Base-by-base conservation (phyloP, 2,797 vertebrate species). In the Gambusia yucatana region DNA sequence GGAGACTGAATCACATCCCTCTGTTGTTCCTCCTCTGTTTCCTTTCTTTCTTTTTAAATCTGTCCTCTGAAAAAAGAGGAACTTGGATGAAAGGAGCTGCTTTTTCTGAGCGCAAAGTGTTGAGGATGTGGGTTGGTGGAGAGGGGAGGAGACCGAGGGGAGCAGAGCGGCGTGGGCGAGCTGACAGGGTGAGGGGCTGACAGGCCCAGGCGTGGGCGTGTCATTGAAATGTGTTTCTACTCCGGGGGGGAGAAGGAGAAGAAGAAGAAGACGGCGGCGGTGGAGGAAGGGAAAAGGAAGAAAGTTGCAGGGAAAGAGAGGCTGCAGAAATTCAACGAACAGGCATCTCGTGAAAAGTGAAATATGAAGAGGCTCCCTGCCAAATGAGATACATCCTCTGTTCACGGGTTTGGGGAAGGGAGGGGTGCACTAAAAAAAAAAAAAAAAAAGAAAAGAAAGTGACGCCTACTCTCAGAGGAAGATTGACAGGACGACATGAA, bases 211-310 rank as follows among this genome's bases (percentile, higher is more conserved):
- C 92, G 94, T 96, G 94, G 94, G 95, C 89, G 93, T 94, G 94
- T 89, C 93, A 94, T 94, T 94, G 93, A 94, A 95, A 95, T 93
- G 95, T 93, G 91, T 93, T 94, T 93, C 91, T 93, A 86, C 92
- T 92, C 90, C 73, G 84, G 75, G 81, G 90, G 82, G 79, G 52
- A 52, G 63, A 76, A 75, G 79, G 52, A 52, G 63, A 76, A 75
- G 61, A 57, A 55, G 73, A 76, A 81, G 69, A 75, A 82, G 73
- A 76, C 73, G 59, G 57, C 46, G 76, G 39, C 59, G 78, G 55
- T 44, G 55, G 20, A 79, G 57, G 61, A 59, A 48, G 46, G 30
- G 47, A 36, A 57, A 65, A 28, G 20, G 25, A 77, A 77, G 87
- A 84, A 89, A 90, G 90, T 88, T 90, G 63, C 77, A 84, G 78